Evolutionary conservation across 2,113 vertebrate genomes (phyloP).

Genomic region (Leptobrachium ailaonicum): DNA sequence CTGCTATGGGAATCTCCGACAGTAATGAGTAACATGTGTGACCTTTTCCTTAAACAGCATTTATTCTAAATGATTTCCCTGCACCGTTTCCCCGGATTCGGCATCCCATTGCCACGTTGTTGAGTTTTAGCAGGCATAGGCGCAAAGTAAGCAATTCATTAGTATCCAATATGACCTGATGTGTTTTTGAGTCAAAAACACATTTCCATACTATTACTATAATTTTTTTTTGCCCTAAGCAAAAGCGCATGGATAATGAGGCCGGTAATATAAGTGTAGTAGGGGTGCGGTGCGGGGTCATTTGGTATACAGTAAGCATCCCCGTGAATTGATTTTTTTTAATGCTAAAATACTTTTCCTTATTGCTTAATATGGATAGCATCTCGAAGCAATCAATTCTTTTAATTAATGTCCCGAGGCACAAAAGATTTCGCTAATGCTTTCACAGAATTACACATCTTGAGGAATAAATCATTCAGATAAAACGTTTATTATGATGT

Average conservation of each 20-base stretch:
- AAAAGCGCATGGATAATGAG: slow-evolving; percentile 19
- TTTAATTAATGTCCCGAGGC: not conserved
- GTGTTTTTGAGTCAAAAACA: slow-evolving; percentile 13
- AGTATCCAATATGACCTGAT: slow-evolving; percentile 22
- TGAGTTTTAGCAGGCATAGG: not conserved
- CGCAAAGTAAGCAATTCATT: not conserved
- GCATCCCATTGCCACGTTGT: not conserved
- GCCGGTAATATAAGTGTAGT: slow-evolving; percentile 8
- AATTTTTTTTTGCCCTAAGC: slow-evolving; percentile 27
- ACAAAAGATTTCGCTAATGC: not conserved
- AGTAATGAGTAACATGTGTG: not conserved
- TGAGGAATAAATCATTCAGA: slow-evolving; percentile 8
- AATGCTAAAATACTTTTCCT: not conserved
- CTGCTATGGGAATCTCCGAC: too few species aligned
- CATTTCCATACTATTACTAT: slow-evolving; percentile 27
- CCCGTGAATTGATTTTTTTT: not conserved
- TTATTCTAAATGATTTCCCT: slow-evolving; percentile 5
- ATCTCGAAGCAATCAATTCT: not conserved
- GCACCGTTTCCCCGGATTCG: slow-evolving; percentile 1
- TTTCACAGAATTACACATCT: slow-evolving; percentile 19
- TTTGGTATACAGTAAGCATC: slow-evolving; percentile 2
- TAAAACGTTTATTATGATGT: slow-evolving; percentile 10
- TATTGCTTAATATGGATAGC: not conserved
- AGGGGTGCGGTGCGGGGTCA: not conserved
- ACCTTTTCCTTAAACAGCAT: slow-evolving; percentile 12